Conservation (phyloP, 2,113 vertebrate species). For the Sapayoa aenigma region DNA sequence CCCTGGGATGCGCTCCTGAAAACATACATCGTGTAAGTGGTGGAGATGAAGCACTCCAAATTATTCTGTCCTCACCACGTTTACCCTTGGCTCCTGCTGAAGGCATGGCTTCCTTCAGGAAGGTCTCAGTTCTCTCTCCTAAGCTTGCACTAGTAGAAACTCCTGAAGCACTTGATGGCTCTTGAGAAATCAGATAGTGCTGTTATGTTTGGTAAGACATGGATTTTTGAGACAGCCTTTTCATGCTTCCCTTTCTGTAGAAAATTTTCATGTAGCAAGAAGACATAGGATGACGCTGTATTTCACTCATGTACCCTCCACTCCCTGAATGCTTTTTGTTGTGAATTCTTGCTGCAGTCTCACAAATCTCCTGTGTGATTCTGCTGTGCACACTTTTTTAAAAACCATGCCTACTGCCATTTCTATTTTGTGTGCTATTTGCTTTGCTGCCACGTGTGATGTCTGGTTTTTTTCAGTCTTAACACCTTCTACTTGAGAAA, state of each 20-base stretch:
- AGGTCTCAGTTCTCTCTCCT: background rate
- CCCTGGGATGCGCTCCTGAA: background rate
- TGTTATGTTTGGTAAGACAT: rapidly evolving
- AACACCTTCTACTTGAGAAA: slow-evolving; percentile 16
- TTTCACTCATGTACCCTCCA: background rate
- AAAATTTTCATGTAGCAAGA: background rate
- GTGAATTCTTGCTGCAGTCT: background rate
- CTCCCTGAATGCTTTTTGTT: background rate
- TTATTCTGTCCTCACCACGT: background rate
- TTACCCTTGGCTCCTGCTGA: background rate
- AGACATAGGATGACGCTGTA: background rate
- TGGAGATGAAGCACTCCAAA: background rate
- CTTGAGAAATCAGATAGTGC: background rate
- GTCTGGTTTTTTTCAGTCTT: slow-evolving; percentile 22
- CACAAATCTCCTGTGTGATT: background rate
- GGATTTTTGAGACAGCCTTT: background rate
- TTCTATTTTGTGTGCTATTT: background rate
- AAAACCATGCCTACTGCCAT: background rate
- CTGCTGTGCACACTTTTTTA: background rate
- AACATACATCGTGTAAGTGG: rapidly evolving
- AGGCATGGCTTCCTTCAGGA: background rate
- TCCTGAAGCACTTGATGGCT: background rate
- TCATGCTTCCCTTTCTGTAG: background rate
- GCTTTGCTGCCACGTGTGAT: background rate
- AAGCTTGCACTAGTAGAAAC: background rate